A percentile compares a stretch with the other conserved stretches of the same genome.
These are phyloP conservation scores for Isotomurus palustris DNA, from an alignment of 2,888 invertebrate genomes.

Conservation along the genomic window DNA sequence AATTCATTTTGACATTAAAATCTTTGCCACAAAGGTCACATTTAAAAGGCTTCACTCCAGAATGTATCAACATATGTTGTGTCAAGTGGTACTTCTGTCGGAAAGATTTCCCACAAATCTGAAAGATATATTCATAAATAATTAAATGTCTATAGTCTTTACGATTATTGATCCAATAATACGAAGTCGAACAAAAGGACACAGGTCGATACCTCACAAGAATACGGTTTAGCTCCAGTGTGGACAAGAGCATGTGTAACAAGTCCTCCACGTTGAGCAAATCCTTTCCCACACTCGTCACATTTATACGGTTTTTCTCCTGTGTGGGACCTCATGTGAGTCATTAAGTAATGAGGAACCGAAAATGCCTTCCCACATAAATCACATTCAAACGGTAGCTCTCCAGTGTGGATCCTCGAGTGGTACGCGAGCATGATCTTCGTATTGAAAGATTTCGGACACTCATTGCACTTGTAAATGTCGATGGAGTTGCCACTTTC, in stretches of 20 bases:
- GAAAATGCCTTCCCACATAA: conserved; percentile 20
- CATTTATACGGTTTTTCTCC: conserved; percentile 40
- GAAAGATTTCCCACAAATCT: conserved; percentile 38
- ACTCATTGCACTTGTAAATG: conserved; percentile 34
- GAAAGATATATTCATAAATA: too few relatives aligned
- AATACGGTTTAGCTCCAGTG: conserved; percentile 40
- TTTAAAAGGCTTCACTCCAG: conserved; percentile 38
- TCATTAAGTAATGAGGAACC: conserved; percentile 16
- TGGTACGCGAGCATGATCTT: conserved; percentile 40
- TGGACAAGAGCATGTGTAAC: conserved; percentile 42
- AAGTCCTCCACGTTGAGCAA: conserved; percentile 41
- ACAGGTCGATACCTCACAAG: conserved; percentile 27
- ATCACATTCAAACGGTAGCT: conserved; percentile 13
- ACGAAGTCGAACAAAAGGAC: too few relatives aligned
- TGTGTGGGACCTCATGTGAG: conserved; percentile 14
- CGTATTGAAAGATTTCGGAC: conserved; percentile 36
- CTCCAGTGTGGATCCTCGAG: conserved; percentile 37
- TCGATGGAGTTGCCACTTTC: not conserved
- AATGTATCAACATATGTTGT: conserved; percentile 42
- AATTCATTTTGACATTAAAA: conserved; percentile 45
- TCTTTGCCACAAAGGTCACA: conserved; percentile 40
- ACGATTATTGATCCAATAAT: too few relatives aligned
- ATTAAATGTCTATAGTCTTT: too few relatives aligned
- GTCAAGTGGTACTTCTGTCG: conserved; percentile 44
- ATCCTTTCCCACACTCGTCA: conserved; percentile 36